Base-by-base conservation (phyloP, 2,113 vertebrate genomes). In the Hippocampus guttulatus region DNA sequence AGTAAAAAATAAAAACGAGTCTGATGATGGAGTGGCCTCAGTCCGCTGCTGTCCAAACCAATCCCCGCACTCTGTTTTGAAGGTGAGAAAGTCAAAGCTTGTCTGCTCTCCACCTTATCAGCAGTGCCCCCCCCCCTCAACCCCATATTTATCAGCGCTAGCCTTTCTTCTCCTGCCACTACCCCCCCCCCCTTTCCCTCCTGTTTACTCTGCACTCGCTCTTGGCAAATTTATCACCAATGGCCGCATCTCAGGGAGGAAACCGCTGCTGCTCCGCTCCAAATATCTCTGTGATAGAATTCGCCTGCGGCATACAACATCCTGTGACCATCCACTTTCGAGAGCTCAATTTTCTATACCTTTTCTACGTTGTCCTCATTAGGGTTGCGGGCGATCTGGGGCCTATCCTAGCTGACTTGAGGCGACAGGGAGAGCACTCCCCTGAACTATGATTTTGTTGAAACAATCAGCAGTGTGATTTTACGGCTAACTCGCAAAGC, bases 191-290 rank as follows among this genome's bases (percentile, higher is more conserved):
- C 67, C 71, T 65, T 78, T 82, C 78, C 65, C 57, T 52, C 73
- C 63, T 80, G 72, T 78, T 81, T 78, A 76, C 82, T 76, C 81
- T 78, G 73, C 80, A 81, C 75, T 79, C 78, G 80, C 78, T 77
- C 79, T 60, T 54, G 47, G 83, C 68, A 78, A 11, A 64, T 72
- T 79, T 83, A 83, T 87, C 78, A 73, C 63, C 47, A 71, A 84
- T 77, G 76, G 74, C 75, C 68, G 70, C 73, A 72, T 82, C 62
- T 79, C 68, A 45, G 84, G 85, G 86, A 86, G 85, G 69, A 73
- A 60, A 66, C 67, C 77, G 80, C 71, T 74, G 75, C 55, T 58
- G 11, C 63, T 78, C 64, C 40, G 55, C 40, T 74, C 25, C 3
- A 67, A 68, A 30, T 74, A 73, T 76, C 74, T 79, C 64, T 52